Evolutionary conservation across 53 echinoderm and acorn worm genomes (phyloP), one percentile per base, ranked within the genome.

Genomic region (Echinometra lucunter): DNA sequence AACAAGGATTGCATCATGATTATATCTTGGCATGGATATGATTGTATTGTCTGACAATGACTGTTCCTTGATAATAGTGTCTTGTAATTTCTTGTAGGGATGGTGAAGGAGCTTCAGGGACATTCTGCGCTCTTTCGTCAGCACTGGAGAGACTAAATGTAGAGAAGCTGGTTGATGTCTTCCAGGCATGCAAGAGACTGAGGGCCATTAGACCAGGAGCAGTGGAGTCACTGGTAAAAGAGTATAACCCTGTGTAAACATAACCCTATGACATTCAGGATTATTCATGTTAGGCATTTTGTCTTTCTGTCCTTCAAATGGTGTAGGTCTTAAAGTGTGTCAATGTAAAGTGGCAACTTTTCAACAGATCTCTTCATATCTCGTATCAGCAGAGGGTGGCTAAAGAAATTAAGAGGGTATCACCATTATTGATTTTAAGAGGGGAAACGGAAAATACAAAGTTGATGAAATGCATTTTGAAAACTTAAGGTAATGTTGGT

Each of bases 111-210:
- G 82, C 83, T 15, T 83, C 94, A 28, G 94, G 94, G 17, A 94
- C 94, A 17, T 94, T 94, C 92, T 97, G 97, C 91, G 92, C 98
- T 16, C 47, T 96, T 1, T 70, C 95, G 3, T 94, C 96, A 0
- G 88, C 94, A 32, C 27, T 98, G 57, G 97, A 98, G 32, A 91
- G 95, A 57, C 83, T 96, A 44, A 91, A 93, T 16, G 95, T 89
- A 17, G 96, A 97, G 81, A 58, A 91, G 27, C 55, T 93, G 49
- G 88, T 97, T 0, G 98, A 98, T 82, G 96, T 98, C 57, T 97
- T 98, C 63, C 98, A 98, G 74, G 92, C 96, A 3, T 96, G 97
- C 57, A 98, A 98, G 94, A 93, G 89, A 82, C 90, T 98, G 0
- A 94, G 98, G 66, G 90, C 45, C 23, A 90, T 93, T 30, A 70